These are phyloP conservation scores for Tachypleus tridentatus DNA, from an alignment of 1,140 invertebrate genomes.

Conservation along the genomic window DNA sequence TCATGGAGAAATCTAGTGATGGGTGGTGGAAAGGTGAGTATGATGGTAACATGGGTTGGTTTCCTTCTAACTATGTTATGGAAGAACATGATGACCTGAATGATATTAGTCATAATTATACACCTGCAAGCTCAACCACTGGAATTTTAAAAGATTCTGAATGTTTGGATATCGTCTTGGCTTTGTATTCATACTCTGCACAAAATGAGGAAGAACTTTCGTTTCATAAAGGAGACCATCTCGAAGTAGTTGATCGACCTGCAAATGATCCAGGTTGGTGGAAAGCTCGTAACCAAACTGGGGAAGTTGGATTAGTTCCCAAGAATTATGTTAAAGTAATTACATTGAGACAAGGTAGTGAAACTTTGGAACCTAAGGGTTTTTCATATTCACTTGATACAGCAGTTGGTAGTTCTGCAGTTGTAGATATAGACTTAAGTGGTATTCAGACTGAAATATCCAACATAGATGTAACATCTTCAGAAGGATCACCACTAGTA, in stretches of 20 bases:
- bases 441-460: no score
- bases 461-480: no score
- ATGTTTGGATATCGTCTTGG: conserved; percentile 76
- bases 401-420: no score
- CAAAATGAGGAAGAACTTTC: conserved; percentile 94
- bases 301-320: conserved; percentile 82
- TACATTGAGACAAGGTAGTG: conserved; percentile 5
- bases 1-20: conserved; percentile 96
- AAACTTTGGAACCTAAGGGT: background rate
- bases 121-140: conserved; percentile 54
- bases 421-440: no score
- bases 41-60: conserved; percentile 73
- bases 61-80: conserved; percentile 89
- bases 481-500: no score
- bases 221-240: conserved; percentile 87
- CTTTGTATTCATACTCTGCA: conserved; percentile 84
- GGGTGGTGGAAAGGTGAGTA: conserved; percentile 98
- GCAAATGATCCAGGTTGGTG: conserved; percentile 97
- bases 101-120: conserved; percentile 66
- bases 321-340: conserved; percentile 82
- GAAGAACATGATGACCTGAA: conserved; percentile 43
- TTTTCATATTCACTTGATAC: background rate
- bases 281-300: conserved; percentile 81
- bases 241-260: conserved; percentile 90
- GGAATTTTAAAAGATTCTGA: conserved; percentile 12